A percentile compares a stretch with the other conserved stretches of the same genome.
phyloP scores from a whole-genome alignment of 2,888 invertebrate species.

The Eupelmus urozonus region DNA sequence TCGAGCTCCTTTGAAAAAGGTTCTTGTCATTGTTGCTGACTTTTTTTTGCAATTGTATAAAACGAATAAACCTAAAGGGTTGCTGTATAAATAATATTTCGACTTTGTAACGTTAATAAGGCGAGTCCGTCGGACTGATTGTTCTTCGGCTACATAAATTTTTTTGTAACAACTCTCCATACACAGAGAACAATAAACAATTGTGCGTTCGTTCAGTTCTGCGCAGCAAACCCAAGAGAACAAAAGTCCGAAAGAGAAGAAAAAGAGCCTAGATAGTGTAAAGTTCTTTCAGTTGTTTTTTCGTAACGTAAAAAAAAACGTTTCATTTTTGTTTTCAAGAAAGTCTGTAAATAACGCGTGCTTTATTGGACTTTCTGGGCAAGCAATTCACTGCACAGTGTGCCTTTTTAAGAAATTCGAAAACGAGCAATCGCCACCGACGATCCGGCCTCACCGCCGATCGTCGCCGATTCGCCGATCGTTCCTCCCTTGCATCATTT shows the following conservation, averaged over 20 bases:
- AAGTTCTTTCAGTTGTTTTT: slow-evolving; percentile 4
- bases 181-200: slow-evolving; percentile 30
- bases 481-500: slow-evolving; percentile 33
- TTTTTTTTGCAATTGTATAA: slow-evolving; percentile 41
- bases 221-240: slow-evolving; percentile 23
- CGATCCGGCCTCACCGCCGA: neutral
- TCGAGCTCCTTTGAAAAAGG: slow-evolving; percentile 25
- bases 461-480: slow-evolving; percentile 34
- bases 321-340: slow-evolving; percentile 48
- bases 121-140: slow-evolving; percentile 19
- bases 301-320: slow-evolving; percentile 23
- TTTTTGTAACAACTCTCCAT: slow-evolving; percentile 19
- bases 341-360: slow-evolving; percentile 51
- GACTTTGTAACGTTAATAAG: slow-evolving; percentile 17
- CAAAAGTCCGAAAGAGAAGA: slow-evolving; percentile 28
- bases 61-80: neutral
- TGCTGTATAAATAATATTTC: slow-evolving; percentile 26
- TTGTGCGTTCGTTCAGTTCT: slow-evolving; percentile 30
- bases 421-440: slow-evolving; percentile 41
- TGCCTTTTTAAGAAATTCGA: slow-evolving; percentile 58
- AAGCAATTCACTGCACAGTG: slow-evolving; percentile 61
- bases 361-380: slow-evolving; percentile 58
- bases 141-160: slow-evolving; percentile 4
- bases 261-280: slow-evolving; percentile 44
- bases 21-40: slow-evolving; percentile 31